Evolutionary conservation across 2,113 vertebrate genomes (phyloP).

Genomic region (Pollachius pollachius): DNA sequence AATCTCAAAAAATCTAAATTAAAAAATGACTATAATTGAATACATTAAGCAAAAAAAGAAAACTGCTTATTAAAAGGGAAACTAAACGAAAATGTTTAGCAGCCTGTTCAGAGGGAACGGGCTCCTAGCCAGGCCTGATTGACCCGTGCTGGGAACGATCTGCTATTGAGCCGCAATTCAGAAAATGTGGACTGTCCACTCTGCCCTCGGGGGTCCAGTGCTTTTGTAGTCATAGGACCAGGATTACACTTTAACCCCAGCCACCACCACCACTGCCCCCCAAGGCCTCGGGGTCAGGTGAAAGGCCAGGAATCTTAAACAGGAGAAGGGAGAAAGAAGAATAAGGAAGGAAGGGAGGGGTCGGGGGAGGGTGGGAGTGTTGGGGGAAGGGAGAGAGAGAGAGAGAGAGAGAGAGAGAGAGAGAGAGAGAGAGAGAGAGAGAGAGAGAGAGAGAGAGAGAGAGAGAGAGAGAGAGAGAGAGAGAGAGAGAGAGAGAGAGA

Average conservation of each 20-base stretch:
- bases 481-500: no score
- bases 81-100: not conserved
- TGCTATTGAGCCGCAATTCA: conserved; percentile 70
- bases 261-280: conserved; percentile 25
- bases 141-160: conserved; percentile 14
- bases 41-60: not conserved
- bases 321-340: conserved; percentile 13
- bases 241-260: conserved; percentile 80
- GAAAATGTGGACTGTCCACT: conserved; percentile 72
- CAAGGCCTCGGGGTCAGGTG: conserved; percentile 68
- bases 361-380: no score
- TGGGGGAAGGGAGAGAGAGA: no score
- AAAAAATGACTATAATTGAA: not conserved
- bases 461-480: no score
- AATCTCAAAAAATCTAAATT: no score
- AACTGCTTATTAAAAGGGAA: not conserved
- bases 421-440: not conserved
- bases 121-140: conserved; percentile 27
- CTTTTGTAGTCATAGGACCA: conserved; percentile 77
- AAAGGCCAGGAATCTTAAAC: conserved; percentile 76
- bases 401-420: no score
- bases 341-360: no score
- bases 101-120: not conserved
- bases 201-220: conserved; percentile 66
- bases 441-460: no score